Base-by-base conservation (phyloP, 2,797 vertebrate species). In the Prunella strophiata region DNA sequence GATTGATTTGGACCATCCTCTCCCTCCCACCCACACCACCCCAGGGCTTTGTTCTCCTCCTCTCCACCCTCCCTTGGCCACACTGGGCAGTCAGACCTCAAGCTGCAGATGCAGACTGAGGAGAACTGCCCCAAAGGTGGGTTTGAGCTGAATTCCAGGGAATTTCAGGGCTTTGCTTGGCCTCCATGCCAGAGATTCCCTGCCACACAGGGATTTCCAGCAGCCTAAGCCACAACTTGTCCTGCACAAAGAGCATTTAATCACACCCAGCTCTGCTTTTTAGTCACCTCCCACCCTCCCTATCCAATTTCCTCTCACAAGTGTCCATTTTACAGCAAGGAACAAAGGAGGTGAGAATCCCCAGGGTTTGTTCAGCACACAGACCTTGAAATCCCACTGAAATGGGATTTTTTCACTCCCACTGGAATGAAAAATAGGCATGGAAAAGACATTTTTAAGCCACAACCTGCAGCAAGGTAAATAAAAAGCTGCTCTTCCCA, bases 241-340 rank as follows among this genome's bases (percentile, higher is more conserved):
- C 66, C 86, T 58, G 51, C 55, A 20, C 91, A 91, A 91, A 93
- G 78, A 85, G 68, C 72, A 74, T 47, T 77, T 85, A 81, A 94
- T 93, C 78, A 81, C 16, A 68, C 4, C 72, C 87, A 82, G 93
- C 79, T 25, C 20, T 43, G 63, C 47, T 57, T 77, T 42, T 76
- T 81, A 17, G n/a, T 6, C 59, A n/a, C 72, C 85, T 88, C 82
- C 57, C 51, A 30, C 52, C 6, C 3, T 12, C 18, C 27, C 54
- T 16, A 68, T 32, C 68, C 75, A 12, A 71, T 88, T 88, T 72
- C 72, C 81, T 43, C 16, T 16, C 78, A 63, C 21, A 36, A 88
- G 40, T 3, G 16, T 38, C 65, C 54, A 22, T 42, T 85, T 85
- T 57, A 88, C 16, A 63, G 43, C 11, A 18, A 77, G 58, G 61